phyloP scores from a whole-genome alignment of 2,113 vertebrate genomes.

The Neoarius graeffei region DNA sequence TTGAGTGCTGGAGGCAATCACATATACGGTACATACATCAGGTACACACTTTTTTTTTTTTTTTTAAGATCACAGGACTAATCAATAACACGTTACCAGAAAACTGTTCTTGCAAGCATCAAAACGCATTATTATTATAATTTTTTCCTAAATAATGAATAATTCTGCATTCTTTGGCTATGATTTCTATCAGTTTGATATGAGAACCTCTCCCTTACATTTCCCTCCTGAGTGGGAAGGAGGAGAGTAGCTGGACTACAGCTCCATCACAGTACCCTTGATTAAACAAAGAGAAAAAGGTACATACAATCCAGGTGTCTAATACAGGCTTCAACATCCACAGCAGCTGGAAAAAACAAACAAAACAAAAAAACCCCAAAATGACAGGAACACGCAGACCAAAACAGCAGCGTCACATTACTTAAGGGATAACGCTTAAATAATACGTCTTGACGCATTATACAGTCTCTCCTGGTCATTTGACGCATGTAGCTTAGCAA shows the following conservation, averaged over 20 bases:
- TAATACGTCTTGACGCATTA: neutral
- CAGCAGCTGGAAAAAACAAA: too few species aligned
- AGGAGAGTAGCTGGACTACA: constrained; percentile 20
- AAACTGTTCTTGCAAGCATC: neutral
- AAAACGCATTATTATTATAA: neutral
- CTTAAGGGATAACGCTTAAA: neutral
- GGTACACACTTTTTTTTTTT: neutral
- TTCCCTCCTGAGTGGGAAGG: constrained; percentile 44
- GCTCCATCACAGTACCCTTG: constrained; percentile 36
- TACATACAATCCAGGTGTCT: neutral
- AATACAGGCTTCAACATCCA: neutral
- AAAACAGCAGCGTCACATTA: constrained; percentile 7
- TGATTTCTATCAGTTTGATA: constrained; percentile 32
- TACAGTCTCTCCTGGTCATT: neutral
- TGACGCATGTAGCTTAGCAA: neutral
- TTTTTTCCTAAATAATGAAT: neutral
- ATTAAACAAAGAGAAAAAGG: constrained; percentile 15
- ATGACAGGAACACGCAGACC: neutral
- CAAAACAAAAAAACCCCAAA: neutral
- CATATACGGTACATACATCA: constrained; percentile 13
- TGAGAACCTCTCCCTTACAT: neutral
- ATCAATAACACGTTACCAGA: neutral
- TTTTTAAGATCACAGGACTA: neutral
- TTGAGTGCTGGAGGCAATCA: constrained; percentile 27
- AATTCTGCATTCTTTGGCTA: constrained; percentile 48